phyloP scores from a whole-genome alignment of 2,113 vertebrate genomes.

The human region DNA sequence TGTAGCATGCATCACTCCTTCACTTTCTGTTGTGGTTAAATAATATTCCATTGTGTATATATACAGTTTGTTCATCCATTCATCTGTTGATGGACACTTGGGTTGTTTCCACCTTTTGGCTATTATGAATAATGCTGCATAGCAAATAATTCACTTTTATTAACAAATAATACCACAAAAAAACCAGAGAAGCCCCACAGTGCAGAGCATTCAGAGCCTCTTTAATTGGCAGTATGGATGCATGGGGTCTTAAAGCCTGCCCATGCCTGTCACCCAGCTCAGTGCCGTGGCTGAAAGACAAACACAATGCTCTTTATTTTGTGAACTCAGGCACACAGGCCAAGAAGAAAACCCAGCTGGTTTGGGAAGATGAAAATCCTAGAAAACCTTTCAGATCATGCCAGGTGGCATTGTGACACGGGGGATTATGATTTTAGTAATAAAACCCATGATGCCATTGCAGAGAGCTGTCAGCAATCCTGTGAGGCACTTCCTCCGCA shows the following conservation, averaged over 20 bases:
- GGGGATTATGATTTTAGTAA: not conserved
- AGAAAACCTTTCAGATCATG: not conserved
- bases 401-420: not conserved
- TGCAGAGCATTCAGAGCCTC: not conserved
- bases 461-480: not conserved
- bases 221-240: not conserved
- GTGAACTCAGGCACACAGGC: not conserved
- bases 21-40: not conserved
- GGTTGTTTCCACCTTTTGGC: not conserved
- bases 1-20: not conserved
- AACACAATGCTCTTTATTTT: not conserved
- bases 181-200: not conserved
- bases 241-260: not conserved
- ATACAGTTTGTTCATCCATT: not conserved
- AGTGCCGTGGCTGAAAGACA: not conserved
- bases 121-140: not conserved
- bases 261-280: not conserved
- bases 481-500: not conserved
- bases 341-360: slow-evolving; percentile 14
- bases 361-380: slow-evolving; percentile 40
- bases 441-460: not conserved
- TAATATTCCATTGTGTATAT: not conserved
- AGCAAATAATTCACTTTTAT: not conserved
- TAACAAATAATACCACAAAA: not conserved
- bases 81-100: not conserved